Evolutionary conservation across 2,797 vertebrate genomes (phyloP), one percentile per base, ranked within the genome.

Genomic region (Mastacembelus armatus): DNA sequence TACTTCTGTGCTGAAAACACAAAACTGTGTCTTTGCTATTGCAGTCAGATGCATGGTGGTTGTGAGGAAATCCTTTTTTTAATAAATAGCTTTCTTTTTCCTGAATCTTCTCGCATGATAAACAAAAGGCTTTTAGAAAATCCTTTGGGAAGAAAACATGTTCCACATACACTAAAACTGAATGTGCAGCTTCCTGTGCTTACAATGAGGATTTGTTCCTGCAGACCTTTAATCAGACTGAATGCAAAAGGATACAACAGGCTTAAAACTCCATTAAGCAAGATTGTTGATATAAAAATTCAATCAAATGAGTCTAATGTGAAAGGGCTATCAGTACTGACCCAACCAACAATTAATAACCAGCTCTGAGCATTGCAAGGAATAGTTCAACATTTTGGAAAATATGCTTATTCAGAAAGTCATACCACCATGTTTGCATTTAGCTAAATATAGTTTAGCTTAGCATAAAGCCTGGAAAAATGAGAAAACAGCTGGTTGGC

Each of bases 1-100:
- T 71, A 48, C 66, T 77, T 66, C 24, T 76, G 75, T 81, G 81
- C 86, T 86, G 85, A 89, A 81, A 87, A 80, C 91, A 91, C 91
- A 79, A 91, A 88, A 78, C 85, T 74, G 77, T 84, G 85, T 80
- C 58, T 65, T 92, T 84, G 67, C 80, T 91, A 92, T 92, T 96
- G 95, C 95, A 96, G 95, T 97, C 95, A 89, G 92, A 94, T 95
- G 95, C 92, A 93, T 85, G 66, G 86, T 93, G 92, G 92, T 92
- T 88, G 74, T 84, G 88, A 92, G 85, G 85, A 81, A 87, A 92
- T 89, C 87, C 84, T 74, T 74, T 56, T 51, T 47, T 35, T 51
- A 32, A 16, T 91, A 94, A 92, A 94, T 91, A 87, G 70, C 83
- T 89, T 90, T 86, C 71, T 78, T 78, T 72, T 73, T 71, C 57